Evolutionary conservation across 2,888 invertebrate species (phyloP), one percentile per base, ranked within the genome.

Genomic region (Pogonocherus hispidulus): DNA sequence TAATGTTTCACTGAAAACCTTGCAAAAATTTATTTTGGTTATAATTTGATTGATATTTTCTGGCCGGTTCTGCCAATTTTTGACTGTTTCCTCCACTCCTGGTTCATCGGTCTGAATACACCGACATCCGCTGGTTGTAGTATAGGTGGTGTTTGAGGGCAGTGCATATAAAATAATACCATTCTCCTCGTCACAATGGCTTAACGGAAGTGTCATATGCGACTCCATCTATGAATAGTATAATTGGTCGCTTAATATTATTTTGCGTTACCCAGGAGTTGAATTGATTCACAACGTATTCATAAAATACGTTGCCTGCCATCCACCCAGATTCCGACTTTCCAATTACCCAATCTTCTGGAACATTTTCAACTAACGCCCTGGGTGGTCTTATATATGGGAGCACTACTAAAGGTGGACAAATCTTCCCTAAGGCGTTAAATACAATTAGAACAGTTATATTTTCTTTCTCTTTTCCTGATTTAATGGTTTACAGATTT

Each of bases 401-500:
- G 41, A 74, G 75, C 6, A 76, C 51, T 6, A 73, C 69, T 37
- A 75, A 52, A 11, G 70, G 68, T 18, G 72, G 69, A 44, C 52
- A 66, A 32, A 71, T 64, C 67, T 57, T 69, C 54, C 71, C 71
- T 37, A 44, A 55, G 1, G 71, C 68, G 19, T 3, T 68, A 51
- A 80, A 76, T 6, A 66, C 70, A 11, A 78, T 54, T 6, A 81
- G 52, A 0, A 80, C 79, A 0, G 81, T 81, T 14, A 81, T 11
- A 27, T 66, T 77, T 6, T 78, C 78, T 73, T 81, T 82, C 64
- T 79, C 79, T 14, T 76, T 78, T 1, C 75, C 71, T 14, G 41
- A 54, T 64, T 76, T 75, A 47, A 80, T 69, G 59, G 73, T 16
- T 64, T 79, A 74, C 6, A 76, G 22, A 68, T 80, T 76, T 62